phyloP scores from a whole-genome alignment of 2,797 vertebrate genomes.

The Adrianichthys oophorus region DNA sequence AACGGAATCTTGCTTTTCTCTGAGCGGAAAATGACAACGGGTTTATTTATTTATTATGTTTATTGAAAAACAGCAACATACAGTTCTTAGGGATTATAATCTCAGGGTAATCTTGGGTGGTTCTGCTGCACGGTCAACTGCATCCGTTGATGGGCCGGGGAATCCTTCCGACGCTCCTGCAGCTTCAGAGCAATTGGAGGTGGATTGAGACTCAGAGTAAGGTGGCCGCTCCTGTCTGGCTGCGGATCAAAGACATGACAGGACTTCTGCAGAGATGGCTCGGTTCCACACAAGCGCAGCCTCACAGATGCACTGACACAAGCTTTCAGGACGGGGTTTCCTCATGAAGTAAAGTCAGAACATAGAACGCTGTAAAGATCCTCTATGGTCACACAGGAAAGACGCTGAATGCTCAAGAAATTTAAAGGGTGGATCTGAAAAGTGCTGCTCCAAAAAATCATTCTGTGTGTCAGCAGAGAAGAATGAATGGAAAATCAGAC shows the following conservation, averaged over 20 bases:
- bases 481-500: too few relatives aligned
- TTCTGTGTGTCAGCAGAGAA: too few relatives aligned
- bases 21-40: constrained; percentile 17
- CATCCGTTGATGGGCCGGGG: constrained; percentile 49
- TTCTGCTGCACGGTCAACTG: constrained; percentile 37
- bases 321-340: too few relatives aligned
- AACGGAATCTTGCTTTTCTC: constrained; percentile 48
- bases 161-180: constrained; percentile 63
- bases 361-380: too few relatives aligned
- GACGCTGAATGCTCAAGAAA: too few relatives aligned
- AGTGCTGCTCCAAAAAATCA: too few relatives aligned
- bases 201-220: constrained; percentile 46
- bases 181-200: constrained; percentile 76
- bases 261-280: constrained; percentile 8
- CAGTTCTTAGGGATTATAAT: constrained; percentile 1
- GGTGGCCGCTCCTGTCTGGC: constrained; percentile 65
- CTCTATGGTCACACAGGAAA: too few relatives aligned
- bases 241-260: constrained; percentile 46
- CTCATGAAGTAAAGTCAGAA: too few relatives aligned
- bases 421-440: too few relatives aligned
- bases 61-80: constrained; percentile 35
- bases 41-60: constrained; percentile 18
- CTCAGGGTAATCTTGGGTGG: too few relatives aligned
- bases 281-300: not conserved
- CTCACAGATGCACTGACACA: too few relatives aligned